phyloP scores from a whole-genome alignment of 2,888 invertebrate genomes.

The Abrostola tripartita region DNA sequence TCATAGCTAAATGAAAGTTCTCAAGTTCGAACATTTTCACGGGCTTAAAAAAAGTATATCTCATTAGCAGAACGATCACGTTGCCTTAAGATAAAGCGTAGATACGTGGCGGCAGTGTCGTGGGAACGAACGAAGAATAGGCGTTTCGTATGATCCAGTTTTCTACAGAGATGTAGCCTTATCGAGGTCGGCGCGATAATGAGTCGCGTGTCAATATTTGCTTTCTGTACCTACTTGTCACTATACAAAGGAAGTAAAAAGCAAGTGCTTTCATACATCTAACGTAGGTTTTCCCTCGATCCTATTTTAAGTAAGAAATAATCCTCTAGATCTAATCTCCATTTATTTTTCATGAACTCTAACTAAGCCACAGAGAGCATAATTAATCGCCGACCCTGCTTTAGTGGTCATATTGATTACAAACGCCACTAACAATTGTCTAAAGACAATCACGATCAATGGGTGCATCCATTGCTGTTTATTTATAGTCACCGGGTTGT shows the following conservation, averaged over 20 bases:
- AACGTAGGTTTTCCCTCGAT: slow-evolving; percentile 22
- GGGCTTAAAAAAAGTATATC: slow-evolving; percentile 72
- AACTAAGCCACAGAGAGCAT: too few relatives aligned
- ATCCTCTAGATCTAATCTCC: too few relatives aligned
- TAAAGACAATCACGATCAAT: too few relatives aligned
- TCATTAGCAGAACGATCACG: slow-evolving; percentile 81
- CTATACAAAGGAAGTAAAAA: slow-evolving; percentile 63
- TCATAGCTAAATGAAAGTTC: slow-evolving; percentile 25
- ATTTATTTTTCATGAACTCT: too few relatives aligned
- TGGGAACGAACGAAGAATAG: slow-evolving; percentile 83
- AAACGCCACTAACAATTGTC: too few relatives aligned
- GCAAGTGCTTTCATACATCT: slow-evolving; percentile 55
- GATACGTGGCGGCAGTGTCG: slow-evolving; percentile 76
- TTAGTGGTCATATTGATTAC: too few relatives aligned
- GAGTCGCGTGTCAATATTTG: slow-evolving; percentile 81
- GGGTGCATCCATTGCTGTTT: too few relatives aligned
- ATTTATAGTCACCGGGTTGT: too few relatives aligned
- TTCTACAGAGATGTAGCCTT: slow-evolving; percentile 79
- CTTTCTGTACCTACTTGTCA: slow-evolving; percentile 58
- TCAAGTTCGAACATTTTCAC: slow-evolving; percentile 61
- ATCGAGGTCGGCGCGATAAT: slow-evolving; percentile 84
- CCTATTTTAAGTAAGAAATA: background rate
- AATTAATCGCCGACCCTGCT: too few relatives aligned
- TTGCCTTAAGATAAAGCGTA: slow-evolving; percentile 74
- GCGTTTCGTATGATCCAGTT: slow-evolving; percentile 81